A percentile compares a stretch with the other conserved stretches of the same genome.
Evolutionary conservation across 1,140 invertebrate genomes (phyloP).

Genomic region (Agrypnia vestita): DNA sequence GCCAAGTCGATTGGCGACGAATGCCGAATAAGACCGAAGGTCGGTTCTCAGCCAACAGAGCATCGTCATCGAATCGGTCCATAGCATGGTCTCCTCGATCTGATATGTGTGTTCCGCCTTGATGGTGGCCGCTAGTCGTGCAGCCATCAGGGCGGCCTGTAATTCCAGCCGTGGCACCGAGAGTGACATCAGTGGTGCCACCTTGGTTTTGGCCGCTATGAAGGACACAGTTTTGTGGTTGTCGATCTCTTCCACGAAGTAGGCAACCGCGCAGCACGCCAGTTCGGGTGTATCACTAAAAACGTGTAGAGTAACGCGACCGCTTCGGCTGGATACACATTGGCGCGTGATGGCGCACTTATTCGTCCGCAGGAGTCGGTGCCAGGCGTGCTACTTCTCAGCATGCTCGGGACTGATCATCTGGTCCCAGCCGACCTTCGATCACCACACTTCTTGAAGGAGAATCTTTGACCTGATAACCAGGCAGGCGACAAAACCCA

Average conservation of each 20-base stretch:
- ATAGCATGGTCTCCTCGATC: neutral
- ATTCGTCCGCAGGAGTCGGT: no score
- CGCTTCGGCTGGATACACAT: no score
- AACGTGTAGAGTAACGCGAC: neutral
- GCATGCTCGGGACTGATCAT: no score
- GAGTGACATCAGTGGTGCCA: neutral
- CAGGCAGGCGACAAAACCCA: slow-evolving; percentile 62
- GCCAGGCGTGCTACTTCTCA: no score
- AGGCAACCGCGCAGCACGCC: neutral
- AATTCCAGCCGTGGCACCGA: neutral
- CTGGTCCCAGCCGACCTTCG: no score
- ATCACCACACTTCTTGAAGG: no score
- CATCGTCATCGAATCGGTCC: no score
- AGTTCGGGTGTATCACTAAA: neutral
- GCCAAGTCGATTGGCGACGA: no score
- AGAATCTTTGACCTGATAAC: no score
- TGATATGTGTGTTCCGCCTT: neutral
- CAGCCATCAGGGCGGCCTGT: neutral
- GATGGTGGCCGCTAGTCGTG: neutral
- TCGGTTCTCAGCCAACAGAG: neutral
- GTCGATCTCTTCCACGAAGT: no score
- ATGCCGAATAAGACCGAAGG: neutral
- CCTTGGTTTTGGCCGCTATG: neutral
- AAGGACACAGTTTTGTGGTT: no score
- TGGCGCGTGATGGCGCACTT: no score